phyloP scores from a whole-genome alignment of 2,888 invertebrate genomes.

The Drosophila diplacantha region DNA sequence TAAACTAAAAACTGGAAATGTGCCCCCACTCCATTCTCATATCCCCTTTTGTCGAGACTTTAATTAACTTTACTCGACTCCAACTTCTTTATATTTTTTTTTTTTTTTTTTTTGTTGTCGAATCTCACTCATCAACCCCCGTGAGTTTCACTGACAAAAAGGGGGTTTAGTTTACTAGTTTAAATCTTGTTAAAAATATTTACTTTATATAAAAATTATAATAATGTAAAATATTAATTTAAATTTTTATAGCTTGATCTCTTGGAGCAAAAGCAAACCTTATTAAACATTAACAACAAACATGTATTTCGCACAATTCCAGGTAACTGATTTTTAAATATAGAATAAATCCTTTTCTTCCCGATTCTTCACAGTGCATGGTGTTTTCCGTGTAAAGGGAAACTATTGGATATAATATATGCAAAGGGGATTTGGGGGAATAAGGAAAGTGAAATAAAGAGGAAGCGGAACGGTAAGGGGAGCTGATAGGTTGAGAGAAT shows the following conservation, averaged over 20 bases:
- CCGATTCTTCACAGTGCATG: not conserved
- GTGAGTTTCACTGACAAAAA: conserved; percentile 3
- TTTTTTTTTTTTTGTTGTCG: not conserved
- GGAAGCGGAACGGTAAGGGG: conserved; percentile 7
- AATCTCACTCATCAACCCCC: conserved; percentile 35
- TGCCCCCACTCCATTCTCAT: conserved; percentile 4
- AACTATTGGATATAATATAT: conserved; percentile 34
- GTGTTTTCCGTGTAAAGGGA: conserved; percentile 1
- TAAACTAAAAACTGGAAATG: conserved; percentile 21
- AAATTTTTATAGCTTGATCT: too few relatives aligned
- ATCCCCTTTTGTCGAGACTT: conserved; percentile 21
- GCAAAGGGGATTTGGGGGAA: conserved; percentile 11
- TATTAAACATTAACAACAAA: too few relatives aligned
- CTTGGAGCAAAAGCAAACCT: too few relatives aligned
- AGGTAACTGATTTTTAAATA: too few relatives aligned
- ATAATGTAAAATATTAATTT: not conserved
- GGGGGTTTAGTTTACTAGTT: rapidly evolving
- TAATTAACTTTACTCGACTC: conserved; percentile 50
- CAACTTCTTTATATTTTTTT: conserved; percentile 17
- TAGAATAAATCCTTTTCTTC: not conserved
- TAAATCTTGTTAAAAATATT: not conserved
- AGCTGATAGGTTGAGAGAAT: conserved; percentile 5
- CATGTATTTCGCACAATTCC: too few relatives aligned
- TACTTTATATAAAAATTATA: not conserved
- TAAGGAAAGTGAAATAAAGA: not conserved